Evolutionary conservation across 2,797 vertebrate species (phyloP).

Genomic region (Mallotus villosus): DNA sequence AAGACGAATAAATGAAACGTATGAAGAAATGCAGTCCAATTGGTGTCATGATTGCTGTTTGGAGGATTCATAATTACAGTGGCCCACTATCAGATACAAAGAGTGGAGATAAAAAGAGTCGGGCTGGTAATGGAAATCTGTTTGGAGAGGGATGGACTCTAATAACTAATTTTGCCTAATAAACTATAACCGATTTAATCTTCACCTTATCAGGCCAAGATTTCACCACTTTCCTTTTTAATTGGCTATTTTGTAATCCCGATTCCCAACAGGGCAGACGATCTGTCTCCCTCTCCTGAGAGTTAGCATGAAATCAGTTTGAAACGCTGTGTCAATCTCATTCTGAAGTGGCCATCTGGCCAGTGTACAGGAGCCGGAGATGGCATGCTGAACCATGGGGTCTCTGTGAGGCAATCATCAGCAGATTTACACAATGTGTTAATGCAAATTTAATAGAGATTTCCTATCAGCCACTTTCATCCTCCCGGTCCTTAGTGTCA

Average conservation of each 20-base stretch:
- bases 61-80: conserved; percentile 78
- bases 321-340: conserved; percentile 98
- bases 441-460: conserved; percentile 86
- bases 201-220: conserved; percentile 87
- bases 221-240: conserved; percentile 95
- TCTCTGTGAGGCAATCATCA: conserved; percentile 87
- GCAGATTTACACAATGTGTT: conserved; percentile 83
- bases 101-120: conserved; percentile 75
- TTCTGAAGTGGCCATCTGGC: conserved; percentile 98
- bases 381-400: conserved; percentile 84
- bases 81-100: conserved; percentile 75
- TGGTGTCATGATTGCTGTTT: conserved; percentile 75
- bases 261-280: conserved; percentile 96
- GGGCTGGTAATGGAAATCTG: conserved; percentile 81
- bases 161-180: conserved; percentile 88
- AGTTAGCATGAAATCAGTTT: conserved; percentile 98
- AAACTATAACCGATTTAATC: conserved; percentile 89
- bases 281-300: conserved; percentile 91
- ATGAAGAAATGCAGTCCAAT: conserved; percentile 69
- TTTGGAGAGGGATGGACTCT: conserved; percentile 82
- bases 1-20: conserved; percentile 70
- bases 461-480: conserved; percentile 77
- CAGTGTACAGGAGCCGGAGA: conserved; percentile 87
- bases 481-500: conserved; percentile 68
- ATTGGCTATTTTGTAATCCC: conserved; percentile 99